These are phyloP conservation scores for Siniperca chuatsi DNA, from an alignment of 2,113 vertebrate species.

Conservation along the genomic window DNA sequence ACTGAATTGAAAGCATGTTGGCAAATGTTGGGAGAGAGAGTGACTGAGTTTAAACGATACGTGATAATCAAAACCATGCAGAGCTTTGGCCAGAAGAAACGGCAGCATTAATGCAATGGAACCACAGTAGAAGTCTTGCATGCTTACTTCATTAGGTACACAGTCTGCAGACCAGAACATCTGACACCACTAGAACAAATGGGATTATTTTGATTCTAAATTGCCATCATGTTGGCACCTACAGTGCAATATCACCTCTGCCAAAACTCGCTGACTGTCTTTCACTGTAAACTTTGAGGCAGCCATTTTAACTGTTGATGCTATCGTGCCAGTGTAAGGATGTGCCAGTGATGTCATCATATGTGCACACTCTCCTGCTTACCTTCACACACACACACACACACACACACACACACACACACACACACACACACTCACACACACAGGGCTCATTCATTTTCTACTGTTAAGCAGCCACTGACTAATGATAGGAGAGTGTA, in stretches of 20 bases:
- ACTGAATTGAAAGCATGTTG: slow-evolving; percentile 67
- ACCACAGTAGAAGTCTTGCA: slow-evolving; percentile 38
- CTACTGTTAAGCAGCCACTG: slow-evolving; percentile 23
- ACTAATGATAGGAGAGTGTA: slow-evolving; percentile 52
- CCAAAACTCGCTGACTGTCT: slow-evolving; percentile 54
- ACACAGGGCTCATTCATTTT: slow-evolving; percentile 33
- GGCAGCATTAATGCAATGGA: slow-evolving; percentile 42
- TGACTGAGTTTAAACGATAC: slow-evolving; percentile 66
- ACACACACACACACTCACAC: slow-evolving; percentile 1
- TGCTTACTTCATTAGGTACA: slow-evolving; percentile 58
- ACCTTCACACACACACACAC: slow-evolving; percentile 10
- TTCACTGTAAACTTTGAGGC: slow-evolving; percentile 66
- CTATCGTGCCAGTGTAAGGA: slow-evolving; percentile 39
- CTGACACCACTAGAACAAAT: slow-evolving; percentile 68
- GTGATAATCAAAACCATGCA: slow-evolving; percentile 77
- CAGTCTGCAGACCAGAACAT: slow-evolving; percentile 63
- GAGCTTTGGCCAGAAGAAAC: slow-evolving; percentile 44
- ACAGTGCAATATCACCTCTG: neutral
- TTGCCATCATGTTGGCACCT: slow-evolving; percentile 58
- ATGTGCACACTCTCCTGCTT: slow-evolving; percentile 7
- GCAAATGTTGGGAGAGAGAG: slow-evolving; percentile 52
- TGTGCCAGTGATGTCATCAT: slow-evolving; percentile 58
- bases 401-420: slow-evolving; percentile 17
- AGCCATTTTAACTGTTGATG: slow-evolving; percentile 60
- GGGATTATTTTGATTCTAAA: slow-evolving; percentile 64